Conservation (phyloP, 2,797 vertebrate genomes). For the Syngnathus rostellatus region DNA sequence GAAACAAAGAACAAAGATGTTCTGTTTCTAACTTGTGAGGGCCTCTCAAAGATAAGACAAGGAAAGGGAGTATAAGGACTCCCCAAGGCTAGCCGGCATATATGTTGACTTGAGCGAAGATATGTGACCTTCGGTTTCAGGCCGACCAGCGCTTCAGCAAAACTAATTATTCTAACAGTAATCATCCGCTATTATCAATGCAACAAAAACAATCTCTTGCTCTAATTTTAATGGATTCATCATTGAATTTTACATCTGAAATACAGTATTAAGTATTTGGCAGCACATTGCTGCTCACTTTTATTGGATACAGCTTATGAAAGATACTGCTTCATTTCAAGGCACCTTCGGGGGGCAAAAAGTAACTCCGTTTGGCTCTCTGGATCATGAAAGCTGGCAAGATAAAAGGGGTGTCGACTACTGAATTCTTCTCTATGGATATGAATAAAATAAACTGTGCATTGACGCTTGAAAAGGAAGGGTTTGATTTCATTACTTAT, state of each 20-base stretch:
- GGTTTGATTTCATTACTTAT: not conserved
- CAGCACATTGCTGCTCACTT: not conserved
- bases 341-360: not conserved
- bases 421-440: not conserved
- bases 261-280: not conserved
- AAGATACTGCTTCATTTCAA: not conserved
- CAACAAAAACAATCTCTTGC: not conserved
- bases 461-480: not conserved
- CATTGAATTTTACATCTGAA: not conserved
- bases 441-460: not conserved
- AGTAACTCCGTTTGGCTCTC: not conserved
- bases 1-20: too few relatives aligned
- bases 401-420: not conserved
- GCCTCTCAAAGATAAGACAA: too few relatives aligned
- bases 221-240: not conserved
- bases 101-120: too few relatives aligned
- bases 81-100: too few relatives aligned
- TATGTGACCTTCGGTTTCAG: too few relatives aligned
- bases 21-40: too few relatives aligned
- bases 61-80: too few relatives aligned
- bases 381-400: not conserved
- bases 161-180: not conserved
- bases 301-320: not conserved
- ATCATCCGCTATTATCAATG: conserved; percentile 1
- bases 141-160: too few relatives aligned